Base-by-base conservation (phyloP, 2,797 vertebrate species). In the Muscicapa comitata region DNA sequence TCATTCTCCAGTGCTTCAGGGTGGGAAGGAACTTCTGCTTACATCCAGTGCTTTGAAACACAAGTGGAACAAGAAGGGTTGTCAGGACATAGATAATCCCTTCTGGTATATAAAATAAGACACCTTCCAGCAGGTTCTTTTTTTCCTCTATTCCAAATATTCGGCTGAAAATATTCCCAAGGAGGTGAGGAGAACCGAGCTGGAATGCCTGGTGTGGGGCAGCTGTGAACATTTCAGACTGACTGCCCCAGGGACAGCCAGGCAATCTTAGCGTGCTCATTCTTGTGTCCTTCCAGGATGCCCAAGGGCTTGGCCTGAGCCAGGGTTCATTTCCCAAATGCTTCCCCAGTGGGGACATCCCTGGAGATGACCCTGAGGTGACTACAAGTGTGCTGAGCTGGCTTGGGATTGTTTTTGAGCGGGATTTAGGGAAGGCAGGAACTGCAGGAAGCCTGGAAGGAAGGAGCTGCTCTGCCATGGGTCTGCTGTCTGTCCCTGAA, bases 181-280 rank as follows among this genome's bases (percentile, higher is more conserved):
- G 38, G 62, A 51, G 19, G 23, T 1, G 25, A 85, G 43, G 45
- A 81, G 11, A 54, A n/a, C 48, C 4, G 11, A 79, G 54, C 53
- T 75, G 53, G 42, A 62, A 28, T 35, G 45, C 24, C 25, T 40
- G 51, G 40, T 11, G 38, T 63, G 67, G 33, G 37, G 15, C 33
- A 50, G 29, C 29, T 57, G 20, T 8, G 26, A 37, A 42, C 31
- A 8, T 54, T 73, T 26, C 33, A 73, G 57, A 21, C 13, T 1
- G 4, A 6, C 50, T 40, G 31, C 47, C 25, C 26, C 14, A 28
- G 66, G 57, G 31, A 33, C 45, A 50, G 33, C 26, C 45, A 8
- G 1, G 16, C 28, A 28, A 1, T 8, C 29, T 14, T 0, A 0
- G 14, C 4, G 50, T 29, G 29, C 57, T 57, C 11, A 0, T 18